phyloP scores from a whole-genome alignment of 2,888 invertebrate species.

The Drosophila planitibia region DNA sequence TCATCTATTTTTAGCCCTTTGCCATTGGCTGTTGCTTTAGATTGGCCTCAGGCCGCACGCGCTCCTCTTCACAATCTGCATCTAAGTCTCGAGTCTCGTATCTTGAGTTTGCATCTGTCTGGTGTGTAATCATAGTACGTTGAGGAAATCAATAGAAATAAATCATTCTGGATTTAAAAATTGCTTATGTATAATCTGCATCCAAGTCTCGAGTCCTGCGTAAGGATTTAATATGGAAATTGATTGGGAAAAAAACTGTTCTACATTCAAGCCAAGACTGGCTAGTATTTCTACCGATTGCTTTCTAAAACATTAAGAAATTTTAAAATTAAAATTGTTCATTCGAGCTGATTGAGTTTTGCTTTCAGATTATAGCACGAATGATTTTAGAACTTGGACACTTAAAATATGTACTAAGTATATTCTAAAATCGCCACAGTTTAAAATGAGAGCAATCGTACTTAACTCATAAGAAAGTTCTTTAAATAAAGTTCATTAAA shows the following conservation, averaged over 20 bases:
- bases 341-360: neutral
- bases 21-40: conserved; percentile 10
- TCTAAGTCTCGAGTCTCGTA: neutral
- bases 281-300: neutral
- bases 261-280: neutral
- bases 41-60: conserved; percentile 56
- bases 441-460: neutral
- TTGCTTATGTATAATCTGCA: neutral
- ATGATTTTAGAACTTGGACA: neutral
- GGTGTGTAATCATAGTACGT: conserved; percentile 4
- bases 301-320: neutral
- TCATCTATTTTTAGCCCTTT: conserved; percentile 12
- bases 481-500: neutral
- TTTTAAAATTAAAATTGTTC: neutral
- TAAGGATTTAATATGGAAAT: neutral
- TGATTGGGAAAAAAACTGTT: fast-evolving
- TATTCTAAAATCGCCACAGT: neutral
- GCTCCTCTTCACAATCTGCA: conserved; percentile 39
- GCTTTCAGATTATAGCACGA: neutral
- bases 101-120: neutral
- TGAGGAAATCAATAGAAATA: neutral
- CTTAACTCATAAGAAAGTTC: neutral
- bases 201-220: neutral
- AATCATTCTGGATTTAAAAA: neutral
- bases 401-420: too few relatives aligned